Base-by-base conservation (phyloP, 2,113 vertebrate genomes). In the Heliornis fulica region DNA sequence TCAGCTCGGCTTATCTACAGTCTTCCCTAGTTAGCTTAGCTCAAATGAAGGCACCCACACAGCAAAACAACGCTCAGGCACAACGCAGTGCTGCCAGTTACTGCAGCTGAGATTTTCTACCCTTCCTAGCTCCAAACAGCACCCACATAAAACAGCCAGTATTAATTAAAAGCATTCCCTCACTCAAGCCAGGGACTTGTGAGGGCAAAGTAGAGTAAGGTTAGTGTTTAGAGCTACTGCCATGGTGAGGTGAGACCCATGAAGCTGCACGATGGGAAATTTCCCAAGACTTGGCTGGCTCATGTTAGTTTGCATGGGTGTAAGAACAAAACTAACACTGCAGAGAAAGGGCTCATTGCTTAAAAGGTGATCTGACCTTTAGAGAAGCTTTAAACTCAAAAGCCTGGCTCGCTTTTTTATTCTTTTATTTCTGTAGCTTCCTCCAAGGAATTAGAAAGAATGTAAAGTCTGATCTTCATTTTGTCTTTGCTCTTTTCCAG, bases 1-100 rank as follows among this genome's bases (percentile, higher is more conserved):
- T 92, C 91, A 97, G 72, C 69, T 95, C 15, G 15, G 89, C 95
- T 96, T 96, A 94, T 96, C 95, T 91, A 48, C 87, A 93, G 93
- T 86, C 93, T 93, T 95, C 94, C 70, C 61, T 81, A 48, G 91
- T 82, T 89, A 95, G 89, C 65, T 93, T 89, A 77, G 74, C 74
- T 89, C 76, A 66, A 87, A 92, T 89, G 93, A 95, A 94, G 96
- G 91, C 0, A 0, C 77, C 86, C 64, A 90, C 89, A 68, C 48
- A 94, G 86, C 93, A 95, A 92, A 97, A 93, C 86, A 90, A 66
- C 0, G 4, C 68, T 94, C 63, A 87, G 89, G 53, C 60, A 72
- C 63, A 86, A 34, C 5, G 25, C 68, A 31, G 31, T 26, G 36
- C 53, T 92, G 94, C 83, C 94, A 97, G 83, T 64, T 70, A 90